Evolutionary conservation across 2,888 invertebrate species (phyloP).

Genomic region (Cataglyphis cursor): DNA sequence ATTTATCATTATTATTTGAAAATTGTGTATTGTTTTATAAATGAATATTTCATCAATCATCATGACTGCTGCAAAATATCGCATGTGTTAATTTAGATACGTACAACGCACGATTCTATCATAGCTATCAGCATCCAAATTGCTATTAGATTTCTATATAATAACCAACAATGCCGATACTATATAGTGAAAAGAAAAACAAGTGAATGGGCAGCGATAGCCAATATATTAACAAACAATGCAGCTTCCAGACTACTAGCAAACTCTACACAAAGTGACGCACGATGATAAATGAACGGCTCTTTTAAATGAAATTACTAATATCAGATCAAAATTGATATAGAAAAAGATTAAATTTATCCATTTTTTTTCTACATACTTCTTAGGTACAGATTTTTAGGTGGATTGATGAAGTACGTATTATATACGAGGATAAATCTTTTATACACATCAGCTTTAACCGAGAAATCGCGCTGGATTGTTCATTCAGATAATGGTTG

Average conservation of each 20-base stretch:
- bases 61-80: not conserved
- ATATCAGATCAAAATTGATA: not conserved
- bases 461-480: slow-evolving; percentile 56
- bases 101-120: slow-evolving; percentile 7
- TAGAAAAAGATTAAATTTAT: not conserved
- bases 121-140: slow-evolving; percentile 28
- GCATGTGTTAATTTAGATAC: slow-evolving; percentile 26
- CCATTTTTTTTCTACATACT: no score
- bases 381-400: not conserved
- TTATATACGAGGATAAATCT: slow-evolving; percentile 7
- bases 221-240: slow-evolving; percentile 48
- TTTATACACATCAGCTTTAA: slow-evolving; percentile 38
- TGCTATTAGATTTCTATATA: slow-evolving; percentile 52
- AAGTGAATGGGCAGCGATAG: slow-evolving; percentile 41
- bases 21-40: not conserved
- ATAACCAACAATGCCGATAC: slow-evolving; percentile 44
- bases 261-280: not conserved
- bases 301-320: slow-evolving; percentile 1
- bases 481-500: slow-evolving; percentile 20
- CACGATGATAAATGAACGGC: not conserved
- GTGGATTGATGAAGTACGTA: not conserved
- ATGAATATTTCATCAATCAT: not conserved
- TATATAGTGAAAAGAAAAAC: slow-evolving; percentile 42
- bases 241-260: not conserved
- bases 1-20: not conserved